A percentile compares a stretch with the other conserved stretches of the same genome.
Evolutionary conservation across 1,140 invertebrate species (phyloP).

Genomic region (Trachelipus rathkii): DNA sequence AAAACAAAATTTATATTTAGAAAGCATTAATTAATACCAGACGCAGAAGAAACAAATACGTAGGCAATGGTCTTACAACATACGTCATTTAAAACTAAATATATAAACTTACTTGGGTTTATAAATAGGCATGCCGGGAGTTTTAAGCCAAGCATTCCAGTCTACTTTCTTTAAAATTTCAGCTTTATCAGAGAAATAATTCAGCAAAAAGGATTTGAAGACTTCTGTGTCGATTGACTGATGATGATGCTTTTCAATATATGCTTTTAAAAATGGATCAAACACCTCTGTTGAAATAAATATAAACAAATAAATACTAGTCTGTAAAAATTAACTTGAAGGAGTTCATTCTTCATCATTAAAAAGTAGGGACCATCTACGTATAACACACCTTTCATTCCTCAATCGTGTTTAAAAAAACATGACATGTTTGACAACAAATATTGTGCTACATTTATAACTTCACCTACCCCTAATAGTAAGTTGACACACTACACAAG

Average conservation of each 20-base stretch:
- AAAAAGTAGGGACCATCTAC: neutral
- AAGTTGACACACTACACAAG: no score
- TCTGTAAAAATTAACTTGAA: conserved; percentile 16
- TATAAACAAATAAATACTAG: conserved; percentile 14
- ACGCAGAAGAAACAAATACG: no score
- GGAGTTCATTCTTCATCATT: neutral
- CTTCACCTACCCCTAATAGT: no score
- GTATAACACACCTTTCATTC: neutral
- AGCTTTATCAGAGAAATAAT: conserved; percentile 63
- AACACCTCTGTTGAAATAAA: conserved; percentile 61
- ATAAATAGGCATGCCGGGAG: conserved; percentile 77
- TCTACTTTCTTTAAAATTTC: conserved; percentile 59
- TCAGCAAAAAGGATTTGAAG: conserved; percentile 72
- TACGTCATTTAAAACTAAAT: conserved; percentile 56
- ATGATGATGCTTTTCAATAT: conserved; percentile 75
- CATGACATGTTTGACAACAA: no score
- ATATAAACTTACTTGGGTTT: conserved; percentile 66
- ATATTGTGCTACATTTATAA: neutral
- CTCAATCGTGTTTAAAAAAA: neutral
- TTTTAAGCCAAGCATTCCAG: conserved; percentile 80
- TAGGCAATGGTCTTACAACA: no score
- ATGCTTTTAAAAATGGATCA: conserved; percentile 77
- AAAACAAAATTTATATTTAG: no score
- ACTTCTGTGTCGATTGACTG: conserved; percentile 76
- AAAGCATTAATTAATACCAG: no score